phyloP scores from a whole-genome alignment of 2,113 vertebrate genomes.

The Pelmatolapia mariae region DNA sequence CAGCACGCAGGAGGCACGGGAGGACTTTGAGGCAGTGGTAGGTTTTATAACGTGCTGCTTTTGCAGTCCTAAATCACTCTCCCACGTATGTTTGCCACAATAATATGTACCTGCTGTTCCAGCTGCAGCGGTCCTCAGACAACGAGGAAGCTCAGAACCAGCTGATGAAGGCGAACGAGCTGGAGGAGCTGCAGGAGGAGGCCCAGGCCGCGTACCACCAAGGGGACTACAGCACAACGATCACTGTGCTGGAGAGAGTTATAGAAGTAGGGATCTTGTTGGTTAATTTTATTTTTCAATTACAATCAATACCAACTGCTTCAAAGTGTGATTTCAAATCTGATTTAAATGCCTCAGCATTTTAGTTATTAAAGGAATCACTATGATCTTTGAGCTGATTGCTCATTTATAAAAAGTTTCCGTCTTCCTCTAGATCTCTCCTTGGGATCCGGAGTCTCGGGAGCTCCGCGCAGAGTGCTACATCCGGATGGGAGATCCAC shows the following conservation, averaged over 20 bases:
- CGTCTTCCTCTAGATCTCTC: slow-evolving; percentile 63
- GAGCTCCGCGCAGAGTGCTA: slow-evolving; percentile 79
- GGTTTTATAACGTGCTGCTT: not conserved
- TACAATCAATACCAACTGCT: not conserved
- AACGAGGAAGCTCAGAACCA: slow-evolving; percentile 72
- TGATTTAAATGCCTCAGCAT: not conserved
- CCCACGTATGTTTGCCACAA: not conserved
- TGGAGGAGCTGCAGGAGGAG: slow-evolving; percentile 70
- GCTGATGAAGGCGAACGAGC: slow-evolving; percentile 62
- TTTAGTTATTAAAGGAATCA: not conserved
- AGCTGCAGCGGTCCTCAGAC: slow-evolving; percentile 71
- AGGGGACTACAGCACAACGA: slow-evolving; percentile 65
- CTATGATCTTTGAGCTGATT: not conserved
- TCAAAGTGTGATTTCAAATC: not conserved
- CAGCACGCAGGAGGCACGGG: slow-evolving; percentile 66
- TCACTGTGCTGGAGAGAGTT: slow-evolving; percentile 67
- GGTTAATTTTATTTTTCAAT: not conserved
- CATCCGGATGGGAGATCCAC: slow-evolving; percentile 73
- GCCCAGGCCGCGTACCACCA: slow-evolving; percentile 62
- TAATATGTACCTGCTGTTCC: not conserved
- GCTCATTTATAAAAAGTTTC: not conserved
- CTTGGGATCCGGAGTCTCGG: slow-evolving; percentile 76
- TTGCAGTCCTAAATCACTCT: not conserved
- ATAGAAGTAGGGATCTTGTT: slow-evolving; percentile 65
- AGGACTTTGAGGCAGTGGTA: slow-evolving; percentile 79